Evolutionary conservation across 1,140 invertebrate genomes (phyloP).

Genomic region (Drosophila setifemur): DNA sequence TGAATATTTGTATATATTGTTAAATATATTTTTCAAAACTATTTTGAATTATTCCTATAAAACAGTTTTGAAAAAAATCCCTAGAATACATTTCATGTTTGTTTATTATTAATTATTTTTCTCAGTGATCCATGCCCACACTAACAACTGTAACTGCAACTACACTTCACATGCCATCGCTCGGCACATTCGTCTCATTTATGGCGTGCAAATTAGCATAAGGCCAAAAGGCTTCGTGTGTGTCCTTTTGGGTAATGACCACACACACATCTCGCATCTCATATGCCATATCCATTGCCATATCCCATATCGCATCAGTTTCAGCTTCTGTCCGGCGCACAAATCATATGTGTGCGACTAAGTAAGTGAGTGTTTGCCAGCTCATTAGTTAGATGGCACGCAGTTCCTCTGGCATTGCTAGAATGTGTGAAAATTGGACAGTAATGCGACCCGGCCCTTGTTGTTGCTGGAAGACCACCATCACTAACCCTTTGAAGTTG

Average conservation of each 20-base stretch:
- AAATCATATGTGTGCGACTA: conserved; percentile 12
- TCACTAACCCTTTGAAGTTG: conserved; percentile 65
- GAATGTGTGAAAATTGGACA: conserved; percentile 74
- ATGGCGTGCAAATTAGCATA: conserved; percentile 80
- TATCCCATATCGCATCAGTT: conserved; percentile 31
- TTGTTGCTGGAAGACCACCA: conserved; percentile 3
- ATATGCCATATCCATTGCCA: not conserved
- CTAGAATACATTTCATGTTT: too few species aligned
- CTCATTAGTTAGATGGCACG: conserved; percentile 52
- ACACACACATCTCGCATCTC: conserved; percentile 15
- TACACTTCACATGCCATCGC: conserved; percentile 42
- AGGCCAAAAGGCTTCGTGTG: conserved; percentile 65
- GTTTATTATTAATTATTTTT: not conserved
- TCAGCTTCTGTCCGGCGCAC: conserved; percentile 12
- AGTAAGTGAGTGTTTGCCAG: conserved; percentile 50
- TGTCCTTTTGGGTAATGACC: conserved; percentile 51
- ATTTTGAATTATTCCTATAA: too few species aligned
- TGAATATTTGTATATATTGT: not conserved
- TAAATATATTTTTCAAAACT: not conserved
- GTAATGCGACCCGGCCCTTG: conserved; percentile 40
- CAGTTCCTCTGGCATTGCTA: conserved; percentile 19
- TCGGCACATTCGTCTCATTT: conserved; percentile 79
- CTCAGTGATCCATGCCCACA: not conserved
- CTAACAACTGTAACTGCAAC: conserved; percentile 14
- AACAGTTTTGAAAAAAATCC: too few species aligned